phyloP scores from a whole-genome alignment of 2,113 vertebrate genomes.

The Caloenas nicobarica region DNA sequence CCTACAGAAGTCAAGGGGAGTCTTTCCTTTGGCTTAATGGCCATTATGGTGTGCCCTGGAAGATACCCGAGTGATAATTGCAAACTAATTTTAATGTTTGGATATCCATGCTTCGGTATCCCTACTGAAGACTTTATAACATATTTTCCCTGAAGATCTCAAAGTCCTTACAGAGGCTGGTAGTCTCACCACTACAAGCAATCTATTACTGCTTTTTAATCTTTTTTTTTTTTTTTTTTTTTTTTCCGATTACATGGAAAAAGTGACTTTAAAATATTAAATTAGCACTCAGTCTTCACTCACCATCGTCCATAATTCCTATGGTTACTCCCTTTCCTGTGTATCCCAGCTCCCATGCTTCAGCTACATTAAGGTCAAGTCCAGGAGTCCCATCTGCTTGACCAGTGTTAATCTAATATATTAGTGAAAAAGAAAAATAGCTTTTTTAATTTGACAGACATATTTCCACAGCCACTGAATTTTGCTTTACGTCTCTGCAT shows the following conservation, averaged over 20 bases:
- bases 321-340: slow-evolving; percentile 97
- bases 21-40: not conserved
- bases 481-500: not conserved
- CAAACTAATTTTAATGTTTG: not conserved
- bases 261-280: not conserved
- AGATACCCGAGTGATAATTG: not conserved
- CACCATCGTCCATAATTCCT: slow-evolving; percentile 99
- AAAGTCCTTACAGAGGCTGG: not conserved
- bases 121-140: not conserved
- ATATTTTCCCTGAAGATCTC: not conserved
- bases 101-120: not conserved
- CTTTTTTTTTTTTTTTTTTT: not conserved
- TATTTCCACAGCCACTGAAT: not conserved
- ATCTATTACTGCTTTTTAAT: not conserved
- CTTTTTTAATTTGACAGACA: slow-evolving; percentile 17
- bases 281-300: slow-evolving; percentile 56
- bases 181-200: not conserved
- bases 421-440: slow-evolving; percentile 61
- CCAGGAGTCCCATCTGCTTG: slow-evolving; percentile 98
- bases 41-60: not conserved
- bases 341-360: slow-evolving; percentile 96
- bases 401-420: slow-evolving; percentile 94
- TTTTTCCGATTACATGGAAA: not conserved
- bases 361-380: slow-evolving; percentile 96
- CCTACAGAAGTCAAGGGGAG: not conserved